Evolutionary conservation across 1,140 invertebrate genomes (phyloP), one percentile per base, ranked within the genome.

Genomic region (Drosophila cardini): DNA sequence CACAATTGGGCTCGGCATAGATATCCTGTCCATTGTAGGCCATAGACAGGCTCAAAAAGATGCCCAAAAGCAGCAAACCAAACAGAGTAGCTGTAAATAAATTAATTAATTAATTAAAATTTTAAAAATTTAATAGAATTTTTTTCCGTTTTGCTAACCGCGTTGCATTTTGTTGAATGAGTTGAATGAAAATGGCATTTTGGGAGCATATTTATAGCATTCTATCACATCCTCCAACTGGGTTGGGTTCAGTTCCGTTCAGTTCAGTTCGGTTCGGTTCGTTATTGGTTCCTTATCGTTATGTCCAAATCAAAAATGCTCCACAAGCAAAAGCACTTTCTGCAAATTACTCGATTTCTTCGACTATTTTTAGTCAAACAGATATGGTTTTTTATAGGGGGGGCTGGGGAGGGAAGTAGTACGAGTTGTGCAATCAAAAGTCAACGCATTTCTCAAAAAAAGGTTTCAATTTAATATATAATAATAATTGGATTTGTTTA

Each of bases 11-110:
- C 21, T 91, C 90, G 18, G 85, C 90, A 56, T 91, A 91, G 67
- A 91, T 91, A 71, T 91, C 90, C 72, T 91, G 90, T 2, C 90
- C 90, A 34, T 87, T 77, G 57, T 90, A 91, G 71, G 84, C 84
- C 3, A 43, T 56, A 30, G 67, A 64, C n/a, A 89, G 48, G 34
- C 80, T 63, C 58, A 89, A 46, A 60, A 87, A 67, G 18, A 87
- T 65, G 70, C 84, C 90, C 74, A 91, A 46, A 2, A 91, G 58
- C 46, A 90, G 71, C n/a, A 75, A 65, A 50, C 77, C 73, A 21
- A 90, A 15, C 2, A 90, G 16, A 1, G 72, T 73, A 30, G 67
- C 90, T 91, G 21, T 15, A 72, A 52, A 3, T 15, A 26, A 45
- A 52, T 2, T 1, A 1, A 4, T 11, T 16, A 18, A 45, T 1